Conservation (phyloP, 1,140 invertebrate genomes). For the Spodoptera litura region DNA sequence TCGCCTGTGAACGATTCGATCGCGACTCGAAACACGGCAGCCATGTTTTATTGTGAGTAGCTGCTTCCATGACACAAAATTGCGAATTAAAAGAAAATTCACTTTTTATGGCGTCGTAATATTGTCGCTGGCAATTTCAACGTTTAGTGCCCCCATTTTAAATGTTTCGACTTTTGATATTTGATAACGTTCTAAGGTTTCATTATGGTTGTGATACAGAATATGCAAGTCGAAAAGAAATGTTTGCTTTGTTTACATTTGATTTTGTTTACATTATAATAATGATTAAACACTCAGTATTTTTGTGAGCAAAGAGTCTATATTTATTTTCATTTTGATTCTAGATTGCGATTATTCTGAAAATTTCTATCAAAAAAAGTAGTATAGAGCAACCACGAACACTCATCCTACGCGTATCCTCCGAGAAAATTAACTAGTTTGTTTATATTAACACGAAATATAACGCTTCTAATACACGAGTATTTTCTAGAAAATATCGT, state of each 20-base stretch:
- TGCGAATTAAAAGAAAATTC: conserved; percentile 65
- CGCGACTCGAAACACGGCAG: conserved; percentile 45
- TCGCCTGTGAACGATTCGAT: conserved; percentile 54
- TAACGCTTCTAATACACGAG: neutral
- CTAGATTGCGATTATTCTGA: too few species aligned
- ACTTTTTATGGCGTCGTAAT: conserved; percentile 62
- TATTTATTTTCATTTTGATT: too few species aligned
- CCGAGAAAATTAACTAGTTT: too few species aligned
- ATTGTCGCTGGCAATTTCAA: conserved; percentile 57
- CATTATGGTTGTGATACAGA: too few species aligned
- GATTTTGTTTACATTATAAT: neutral
- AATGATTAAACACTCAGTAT: neutral
- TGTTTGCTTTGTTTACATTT: neutral
- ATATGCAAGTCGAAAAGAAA: too few species aligned
- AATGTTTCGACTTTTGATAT: conserved; percentile 53
- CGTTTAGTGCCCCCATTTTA: conserved; percentile 55
- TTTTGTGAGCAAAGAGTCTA: neutral
- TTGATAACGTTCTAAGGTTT: conserved; percentile 47
- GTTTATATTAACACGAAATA: neutral
- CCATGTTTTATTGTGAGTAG: conserved; percentile 61
- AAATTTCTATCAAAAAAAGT: too few species aligned
- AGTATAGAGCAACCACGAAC: too few species aligned
- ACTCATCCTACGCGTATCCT: too few species aligned
- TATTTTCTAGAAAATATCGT: neutral
- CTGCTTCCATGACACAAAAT: conserved; percentile 57